phyloP scores from a whole-genome alignment of 2,888 invertebrate species.

The Dysmachus trigonus region DNA sequence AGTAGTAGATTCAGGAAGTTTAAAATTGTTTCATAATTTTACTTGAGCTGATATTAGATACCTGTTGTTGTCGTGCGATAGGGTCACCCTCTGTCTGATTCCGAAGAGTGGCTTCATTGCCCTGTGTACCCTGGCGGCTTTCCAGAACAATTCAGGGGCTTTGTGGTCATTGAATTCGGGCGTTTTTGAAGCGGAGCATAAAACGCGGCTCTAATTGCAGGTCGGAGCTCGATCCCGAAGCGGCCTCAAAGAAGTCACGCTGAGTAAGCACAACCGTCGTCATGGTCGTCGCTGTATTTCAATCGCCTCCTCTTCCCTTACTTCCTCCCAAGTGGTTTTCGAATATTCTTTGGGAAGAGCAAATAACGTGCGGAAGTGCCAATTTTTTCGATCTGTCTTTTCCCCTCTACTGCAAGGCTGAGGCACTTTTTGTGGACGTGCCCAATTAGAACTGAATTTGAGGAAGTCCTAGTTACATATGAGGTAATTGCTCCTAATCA shows the following conservation, averaged over 20 bases:
- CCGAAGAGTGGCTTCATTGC: background rate
- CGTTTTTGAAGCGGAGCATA: conserved; percentile 41
- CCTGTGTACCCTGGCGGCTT: background rate
- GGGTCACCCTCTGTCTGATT: background rate
- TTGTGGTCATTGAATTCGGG: conserved; percentile 40
- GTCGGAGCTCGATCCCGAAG: background rate
- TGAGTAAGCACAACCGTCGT: conserved; percentile 31
- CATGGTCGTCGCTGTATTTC: conserved; percentile 16
- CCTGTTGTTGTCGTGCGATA: background rate
- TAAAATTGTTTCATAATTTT: conserved; percentile 2
- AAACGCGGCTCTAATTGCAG: conserved; percentile 40
- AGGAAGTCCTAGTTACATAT: background rate
- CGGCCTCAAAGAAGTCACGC: conserved; percentile 29
- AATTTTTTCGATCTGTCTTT: conserved; percentile 6
- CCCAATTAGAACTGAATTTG: background rate
- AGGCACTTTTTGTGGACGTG: background rate
- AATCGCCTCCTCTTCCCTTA: background rate
- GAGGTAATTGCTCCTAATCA: conserved; percentile 23
- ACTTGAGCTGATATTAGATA: conserved; percentile 2
- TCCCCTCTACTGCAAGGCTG: background rate
- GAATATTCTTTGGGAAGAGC: background rate
- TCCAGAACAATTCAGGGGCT: background rate
- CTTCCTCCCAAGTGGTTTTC: background rate
- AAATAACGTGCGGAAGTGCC: conserved; percentile 33
- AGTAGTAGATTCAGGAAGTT: background rate